A percentile compares a stretch with the other conserved stretches of the same genome.
phyloP scores from a whole-genome alignment of 1,140 invertebrate species.

The Drosophila nannoptera region DNA sequence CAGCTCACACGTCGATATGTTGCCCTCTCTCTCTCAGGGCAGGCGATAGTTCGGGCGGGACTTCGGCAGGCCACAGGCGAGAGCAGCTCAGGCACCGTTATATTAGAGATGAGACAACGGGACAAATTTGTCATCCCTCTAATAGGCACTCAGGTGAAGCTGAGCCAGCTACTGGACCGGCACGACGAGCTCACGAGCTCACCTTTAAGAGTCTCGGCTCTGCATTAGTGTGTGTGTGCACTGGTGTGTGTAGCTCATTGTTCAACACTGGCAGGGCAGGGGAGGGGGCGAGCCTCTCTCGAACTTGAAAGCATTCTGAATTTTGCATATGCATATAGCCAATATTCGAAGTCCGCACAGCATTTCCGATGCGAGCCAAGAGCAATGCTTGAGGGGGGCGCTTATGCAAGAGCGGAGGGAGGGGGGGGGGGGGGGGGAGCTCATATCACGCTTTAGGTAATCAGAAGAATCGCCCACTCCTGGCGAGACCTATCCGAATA shows the following conservation, averaged over 20 bases:
- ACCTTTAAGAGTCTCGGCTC: background rate
- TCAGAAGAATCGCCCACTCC: background rate
- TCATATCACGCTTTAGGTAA: slow-evolving; percentile 8
- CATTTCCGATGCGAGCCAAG: slow-evolving; percentile 2
- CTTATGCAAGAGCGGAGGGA: too few relatives aligned
- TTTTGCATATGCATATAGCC: slow-evolving; percentile 38
- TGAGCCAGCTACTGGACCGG: background rate
- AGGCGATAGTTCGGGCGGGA: slow-evolving; percentile 15
- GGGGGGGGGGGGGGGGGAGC: background rate
- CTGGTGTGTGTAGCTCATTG: slow-evolving; percentile 15
- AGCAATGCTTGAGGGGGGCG: slow-evolving; percentile 4
- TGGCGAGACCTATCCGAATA: slow-evolving; percentile 12
- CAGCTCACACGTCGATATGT: background rate
- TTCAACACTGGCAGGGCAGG: slow-evolving; percentile 14
- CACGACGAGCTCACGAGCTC: background rate
- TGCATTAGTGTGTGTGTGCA: slow-evolving; percentile 3
- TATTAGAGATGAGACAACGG: slow-evolving; percentile 37
- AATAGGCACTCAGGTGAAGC: background rate
- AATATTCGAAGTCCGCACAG: slow-evolving; percentile 18
- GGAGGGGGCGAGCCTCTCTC: background rate
- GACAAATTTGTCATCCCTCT: background rate
- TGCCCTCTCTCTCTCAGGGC: slow-evolving; percentile 14
- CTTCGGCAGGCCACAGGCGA: slow-evolving; percentile 35
- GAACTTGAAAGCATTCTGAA: slow-evolving; percentile 24
- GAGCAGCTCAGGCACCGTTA: slow-evolving; percentile 56